Conservation (phyloP, 1,140 invertebrate genomes). For the Drosophila kurseongensis region DNA sequence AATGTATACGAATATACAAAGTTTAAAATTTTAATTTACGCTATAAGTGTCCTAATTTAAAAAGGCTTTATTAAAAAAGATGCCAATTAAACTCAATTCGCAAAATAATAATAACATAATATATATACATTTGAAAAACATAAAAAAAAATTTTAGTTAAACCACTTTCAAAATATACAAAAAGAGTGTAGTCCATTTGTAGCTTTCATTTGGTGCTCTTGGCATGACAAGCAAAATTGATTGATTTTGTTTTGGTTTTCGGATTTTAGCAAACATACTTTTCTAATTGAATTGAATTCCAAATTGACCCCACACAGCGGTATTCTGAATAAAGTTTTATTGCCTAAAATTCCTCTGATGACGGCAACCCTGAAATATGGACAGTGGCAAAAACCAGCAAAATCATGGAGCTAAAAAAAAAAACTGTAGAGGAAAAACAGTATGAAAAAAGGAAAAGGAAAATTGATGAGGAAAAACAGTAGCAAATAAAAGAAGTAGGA, state of each 20-base stretch:
- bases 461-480: conserved; percentile 32
- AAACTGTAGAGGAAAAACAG: conserved; percentile 28
- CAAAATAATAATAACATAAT: conserved; percentile 16
- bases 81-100: too few species aligned
- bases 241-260: conserved; percentile 32
- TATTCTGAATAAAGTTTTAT: conserved; percentile 21
- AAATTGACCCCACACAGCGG: conserved; percentile 40
- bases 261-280: conserved; percentile 28
- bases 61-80: too few species aligned
- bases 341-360: conserved; percentile 24
- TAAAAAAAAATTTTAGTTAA: neutral
- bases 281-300: conserved; percentile 47
- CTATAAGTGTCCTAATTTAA: too few species aligned
- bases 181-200: conserved; percentile 7
- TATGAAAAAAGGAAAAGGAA: conserved; percentile 20
- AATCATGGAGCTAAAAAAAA: conserved; percentile 5
- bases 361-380: conserved; percentile 61
- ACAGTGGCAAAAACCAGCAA: conserved; percentile 52
- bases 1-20: neutral
- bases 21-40: conserved; percentile 13
- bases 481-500: conserved; percentile 44
- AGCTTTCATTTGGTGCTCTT: neutral
- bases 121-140: neutral
- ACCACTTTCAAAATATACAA: neutral
- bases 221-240: conserved; percentile 25